Evolutionary conservation across 2,113 vertebrate genomes (phyloP).

Genomic region (Toxostoma redivivum): DNA sequence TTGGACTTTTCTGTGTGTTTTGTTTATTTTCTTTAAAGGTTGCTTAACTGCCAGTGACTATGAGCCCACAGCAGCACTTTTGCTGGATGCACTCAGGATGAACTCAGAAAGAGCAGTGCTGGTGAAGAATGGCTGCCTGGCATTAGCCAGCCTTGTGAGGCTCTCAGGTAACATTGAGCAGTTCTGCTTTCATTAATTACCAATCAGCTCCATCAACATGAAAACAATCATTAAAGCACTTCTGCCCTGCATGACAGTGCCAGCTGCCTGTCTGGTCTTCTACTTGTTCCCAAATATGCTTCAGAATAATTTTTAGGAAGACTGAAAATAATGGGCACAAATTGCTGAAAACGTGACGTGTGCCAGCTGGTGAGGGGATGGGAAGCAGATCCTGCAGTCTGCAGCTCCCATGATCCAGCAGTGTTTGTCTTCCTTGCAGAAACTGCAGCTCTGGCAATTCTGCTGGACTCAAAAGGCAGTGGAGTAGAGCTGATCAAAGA

Average conservation of each 20-base stretch:
- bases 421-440: conserved; percentile 50
- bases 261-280: not conserved
- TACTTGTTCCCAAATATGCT: not conserved
- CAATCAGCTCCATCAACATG: not conserved
- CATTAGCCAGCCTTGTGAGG: conserved; percentile 67
- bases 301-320: not conserved
- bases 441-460: conserved; percentile 56
- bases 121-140: conserved; percentile 62
- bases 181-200: not conserved
- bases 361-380: not conserved
- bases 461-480: not conserved
- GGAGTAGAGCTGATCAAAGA: conserved; percentile 52
- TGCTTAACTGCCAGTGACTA: conserved; percentile 46
- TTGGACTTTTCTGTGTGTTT: not conserved
- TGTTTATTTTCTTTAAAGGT: conserved; percentile 19
- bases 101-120: conserved; percentile 38
- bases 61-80: conserved; percentile 24
- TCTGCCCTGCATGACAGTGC: not conserved
- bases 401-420: not conserved
- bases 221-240: not conserved
- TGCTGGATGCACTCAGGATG: conserved; percentile 51
- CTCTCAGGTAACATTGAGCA: conserved; percentile 65
- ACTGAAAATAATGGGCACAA: not conserved
- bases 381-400: not conserved
- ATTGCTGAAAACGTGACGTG: not conserved